These are phyloP conservation scores for Ariopsis seemanni DNA, from an alignment of 2,113 vertebrate species.

Conservation along the genomic window DNA sequence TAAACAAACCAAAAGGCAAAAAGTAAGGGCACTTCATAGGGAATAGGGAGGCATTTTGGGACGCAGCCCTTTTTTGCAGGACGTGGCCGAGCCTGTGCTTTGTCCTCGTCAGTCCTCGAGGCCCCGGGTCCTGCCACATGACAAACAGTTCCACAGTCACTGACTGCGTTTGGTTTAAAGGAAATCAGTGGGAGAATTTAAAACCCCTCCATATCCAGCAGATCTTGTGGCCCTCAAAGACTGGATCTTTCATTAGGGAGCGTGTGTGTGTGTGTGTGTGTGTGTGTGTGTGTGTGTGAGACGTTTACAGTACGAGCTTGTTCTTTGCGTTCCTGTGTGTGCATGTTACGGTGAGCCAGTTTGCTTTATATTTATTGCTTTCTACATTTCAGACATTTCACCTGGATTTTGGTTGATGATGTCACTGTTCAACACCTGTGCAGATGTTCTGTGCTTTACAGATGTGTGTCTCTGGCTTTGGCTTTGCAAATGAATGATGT, in stretches of 20 bases:
- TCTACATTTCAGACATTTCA: conserved; percentile 24
- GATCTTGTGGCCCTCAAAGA: conserved; percentile 62
- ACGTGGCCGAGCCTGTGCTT: conserved; percentile 45
- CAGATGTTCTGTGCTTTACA: conserved; percentile 35
- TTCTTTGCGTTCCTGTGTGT: conserved; percentile 48
- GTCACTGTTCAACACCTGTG: conserved; percentile 43
- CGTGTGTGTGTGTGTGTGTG: conserved; percentile 42
- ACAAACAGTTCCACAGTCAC: not conserved
- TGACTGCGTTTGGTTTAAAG: conserved; percentile 18
- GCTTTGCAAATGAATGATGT: conserved; percentile 27
- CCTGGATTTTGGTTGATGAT: conserved; percentile 49
- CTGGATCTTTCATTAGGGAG: conserved; percentile 48
- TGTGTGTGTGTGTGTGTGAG: conserved; percentile 34
- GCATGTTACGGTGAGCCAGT: conserved; percentile 60
- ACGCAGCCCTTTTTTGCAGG: conserved; percentile 29
- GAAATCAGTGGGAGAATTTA: conserved; percentile 1
- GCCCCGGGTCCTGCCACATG: conserved; percentile 45
- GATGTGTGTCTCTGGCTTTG: conserved; percentile 38
- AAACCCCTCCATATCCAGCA: conserved; percentile 42
- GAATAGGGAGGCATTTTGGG: conserved; percentile 53
- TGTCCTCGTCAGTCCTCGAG: conserved; percentile 54
- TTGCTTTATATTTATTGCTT: conserved; percentile 43
- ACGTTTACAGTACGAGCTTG: conserved; percentile 36
- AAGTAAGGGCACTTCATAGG: conserved; percentile 51
- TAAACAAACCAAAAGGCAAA: not conserved